phyloP scores from a whole-genome alignment of 2,113 vertebrate genomes.

The Saccopteryx leptura region DNA sequence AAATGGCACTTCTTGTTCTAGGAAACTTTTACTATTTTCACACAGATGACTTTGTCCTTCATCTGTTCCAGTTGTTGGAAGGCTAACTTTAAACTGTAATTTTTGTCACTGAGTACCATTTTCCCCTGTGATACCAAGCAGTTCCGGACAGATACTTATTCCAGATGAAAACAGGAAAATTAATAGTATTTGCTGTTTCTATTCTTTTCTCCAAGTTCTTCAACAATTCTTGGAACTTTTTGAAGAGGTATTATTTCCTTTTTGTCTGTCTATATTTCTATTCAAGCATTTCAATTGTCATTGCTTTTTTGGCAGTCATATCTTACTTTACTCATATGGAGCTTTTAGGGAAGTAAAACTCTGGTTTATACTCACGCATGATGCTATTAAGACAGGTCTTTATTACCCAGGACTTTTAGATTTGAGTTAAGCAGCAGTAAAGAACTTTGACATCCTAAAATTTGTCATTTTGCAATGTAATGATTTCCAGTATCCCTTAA shows the following conservation, averaged over 20 bases:
- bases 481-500: constrained; percentile 34
- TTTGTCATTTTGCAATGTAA: not conserved
- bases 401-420: not conserved
- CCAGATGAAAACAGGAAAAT: not conserved
- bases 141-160: not conserved
- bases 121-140: not conserved
- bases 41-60: not conserved
- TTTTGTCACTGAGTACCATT: not conserved
- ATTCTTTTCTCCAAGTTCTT: not conserved
- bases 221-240: not conserved
- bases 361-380: not conserved
- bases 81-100: not conserved
- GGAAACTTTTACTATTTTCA: not conserved
- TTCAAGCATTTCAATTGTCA: not conserved
- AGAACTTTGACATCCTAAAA: constrained; percentile 18
- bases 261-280: not conserved
- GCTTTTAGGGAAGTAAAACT: not conserved
- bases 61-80: not conserved
- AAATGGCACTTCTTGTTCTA: not conserved
- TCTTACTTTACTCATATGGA: not conserved
- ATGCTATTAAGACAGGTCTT: not conserved
- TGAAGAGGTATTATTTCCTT: not conserved
- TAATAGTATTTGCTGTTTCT: not conserved
- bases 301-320: not conserved
- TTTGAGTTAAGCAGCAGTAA: constrained; percentile 1